A percentile compares a stretch with the other conserved stretches of the same genome.
These are phyloP conservation scores for Stigmatopora nigra DNA, from an alignment of 2,113 vertebrate species.

Conservation along the genomic window DNA sequence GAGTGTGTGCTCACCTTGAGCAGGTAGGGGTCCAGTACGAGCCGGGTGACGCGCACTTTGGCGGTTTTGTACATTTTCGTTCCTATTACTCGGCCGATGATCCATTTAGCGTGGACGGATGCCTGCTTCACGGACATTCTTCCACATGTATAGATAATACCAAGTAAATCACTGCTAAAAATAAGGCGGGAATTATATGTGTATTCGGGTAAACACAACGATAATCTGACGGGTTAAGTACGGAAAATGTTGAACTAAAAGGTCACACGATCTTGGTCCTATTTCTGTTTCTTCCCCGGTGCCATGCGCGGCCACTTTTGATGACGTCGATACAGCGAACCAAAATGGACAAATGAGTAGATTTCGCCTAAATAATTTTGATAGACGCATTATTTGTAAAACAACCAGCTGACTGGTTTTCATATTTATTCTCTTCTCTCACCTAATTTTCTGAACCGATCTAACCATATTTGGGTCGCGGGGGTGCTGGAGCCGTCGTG, in stretches of 20 bases:
- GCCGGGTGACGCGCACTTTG: conserved; percentile 90
- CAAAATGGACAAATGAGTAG: conserved; percentile 2
- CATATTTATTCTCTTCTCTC: no score
- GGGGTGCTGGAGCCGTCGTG: no score
- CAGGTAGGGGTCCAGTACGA: conserved; percentile 88
- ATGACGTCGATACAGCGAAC: conserved; percentile 50
- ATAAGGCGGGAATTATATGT: no score
- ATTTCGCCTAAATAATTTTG: no score
- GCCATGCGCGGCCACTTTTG: conserved; percentile 25
- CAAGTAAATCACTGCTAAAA: neutral
- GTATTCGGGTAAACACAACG: neutral
- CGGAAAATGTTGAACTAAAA: conserved; percentile 16
- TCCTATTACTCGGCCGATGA: conserved; percentile 89
- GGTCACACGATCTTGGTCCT: conserved; percentile 35
- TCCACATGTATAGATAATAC: neutral
- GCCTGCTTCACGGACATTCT: conserved; percentile 78
- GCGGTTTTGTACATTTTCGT: conserved; percentile 94
- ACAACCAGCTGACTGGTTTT: no score
- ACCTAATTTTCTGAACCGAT: no score
- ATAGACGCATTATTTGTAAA: no score
- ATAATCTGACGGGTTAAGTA: neutral
- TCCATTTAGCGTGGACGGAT: conserved; percentile 88
- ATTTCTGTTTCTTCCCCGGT: conserved; percentile 22
- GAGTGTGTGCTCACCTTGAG: conserved; percentile 75
- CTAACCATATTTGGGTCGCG: no score